These are phyloP conservation scores for Ypsolopha sequella DNA, from an alignment of 2,888 invertebrate species.

Conservation along the genomic window DNA sequence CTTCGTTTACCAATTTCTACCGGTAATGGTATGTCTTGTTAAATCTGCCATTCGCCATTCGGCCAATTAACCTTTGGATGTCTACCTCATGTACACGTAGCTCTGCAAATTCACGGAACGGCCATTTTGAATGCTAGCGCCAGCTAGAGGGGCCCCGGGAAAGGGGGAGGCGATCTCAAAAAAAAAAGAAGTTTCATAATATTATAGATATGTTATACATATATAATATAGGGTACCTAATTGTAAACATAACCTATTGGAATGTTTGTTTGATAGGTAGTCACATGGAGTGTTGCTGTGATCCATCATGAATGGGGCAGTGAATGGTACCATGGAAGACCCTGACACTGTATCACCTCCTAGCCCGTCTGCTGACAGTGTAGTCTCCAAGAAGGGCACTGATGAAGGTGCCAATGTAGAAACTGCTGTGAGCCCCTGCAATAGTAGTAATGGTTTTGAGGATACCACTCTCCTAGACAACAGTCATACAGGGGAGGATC, in stretches of 20 bases:
- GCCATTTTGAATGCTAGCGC: conserved; percentile 65
- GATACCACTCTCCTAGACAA: no score
- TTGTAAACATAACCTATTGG: conserved; percentile 23
- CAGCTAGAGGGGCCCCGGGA: conserved; percentile 36
- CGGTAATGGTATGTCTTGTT: no score
- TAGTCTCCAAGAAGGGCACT: conserved; percentile 14
- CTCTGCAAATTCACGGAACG: conserved; percentile 41
- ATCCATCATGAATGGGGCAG: conserved; percentile 48
- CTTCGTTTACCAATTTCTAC: no score
- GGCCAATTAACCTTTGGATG: no score
- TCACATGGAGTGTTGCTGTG: conserved; percentile 39
- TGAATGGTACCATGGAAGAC: conserved; percentile 50
- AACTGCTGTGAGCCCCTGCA: no score
- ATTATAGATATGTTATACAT: conserved; percentile 10
- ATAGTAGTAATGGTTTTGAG: no score
- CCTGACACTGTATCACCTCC: conserved; percentile 24
- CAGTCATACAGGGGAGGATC: no score
- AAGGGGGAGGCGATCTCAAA: conserved; percentile 17
- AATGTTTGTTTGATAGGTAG: conserved; percentile 38
- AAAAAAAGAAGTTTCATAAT: no score
- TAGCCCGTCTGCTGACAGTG: conserved; percentile 12
- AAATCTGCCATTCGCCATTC: no score
- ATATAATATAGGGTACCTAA: conserved; percentile 4
- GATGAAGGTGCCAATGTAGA: conserved; percentile 9
- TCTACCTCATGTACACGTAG: no score